Evolutionary conservation across 2,888 invertebrate genomes (phyloP), one percentile per base, ranked within the genome.

Genomic region (Sinohyriopsis cumingii): DNA sequence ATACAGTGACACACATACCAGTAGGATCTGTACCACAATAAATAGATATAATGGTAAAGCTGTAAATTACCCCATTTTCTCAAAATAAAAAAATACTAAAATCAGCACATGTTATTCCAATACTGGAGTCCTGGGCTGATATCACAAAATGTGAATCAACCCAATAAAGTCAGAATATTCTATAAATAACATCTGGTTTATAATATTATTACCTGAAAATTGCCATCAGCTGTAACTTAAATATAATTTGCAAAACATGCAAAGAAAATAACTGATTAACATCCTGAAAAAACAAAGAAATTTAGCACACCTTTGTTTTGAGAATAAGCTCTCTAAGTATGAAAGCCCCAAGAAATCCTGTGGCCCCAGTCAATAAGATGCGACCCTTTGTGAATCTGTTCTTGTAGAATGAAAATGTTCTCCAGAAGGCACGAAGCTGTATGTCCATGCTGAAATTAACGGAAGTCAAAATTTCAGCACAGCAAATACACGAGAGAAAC

Each of bases 351-450:
- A 91, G 82, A 76, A 89, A 90, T 0, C 90, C 90, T 20, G 90
- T 90, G 9, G 87, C 85, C 18, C 90, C 90, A 4, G 91, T 91
- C 67, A 91, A 79, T 28, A 91, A 80, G n/a, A 91, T 87, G 60
- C 89, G 81, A 7, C 89, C 87, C 62, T 82, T 86, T 61, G 80
- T 79, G 81, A 90, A 90, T 33, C 89, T 85, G 55, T 83, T 78
- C 57, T 81, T 75, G 67, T 84, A 84, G 69, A 87, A 87, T 28
- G 84, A 81, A 75, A 87, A 83, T 24, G 88, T 88, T 61, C 91
- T 80, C 91, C 91, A 91, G 81, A 91, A 91, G 1, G 91, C 90
- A 55, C 91, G 79, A 66, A 91, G 81, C 73, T 90, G 89, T 79
- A 91, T 87, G 72, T 91, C 90, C 77, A 90, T 86, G 57, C 90